Evolutionary conservation across 2,888 invertebrate genomes (phyloP), one percentile per base, ranked within the genome.

Genomic region (Hypena proboscidalis): DNA sequence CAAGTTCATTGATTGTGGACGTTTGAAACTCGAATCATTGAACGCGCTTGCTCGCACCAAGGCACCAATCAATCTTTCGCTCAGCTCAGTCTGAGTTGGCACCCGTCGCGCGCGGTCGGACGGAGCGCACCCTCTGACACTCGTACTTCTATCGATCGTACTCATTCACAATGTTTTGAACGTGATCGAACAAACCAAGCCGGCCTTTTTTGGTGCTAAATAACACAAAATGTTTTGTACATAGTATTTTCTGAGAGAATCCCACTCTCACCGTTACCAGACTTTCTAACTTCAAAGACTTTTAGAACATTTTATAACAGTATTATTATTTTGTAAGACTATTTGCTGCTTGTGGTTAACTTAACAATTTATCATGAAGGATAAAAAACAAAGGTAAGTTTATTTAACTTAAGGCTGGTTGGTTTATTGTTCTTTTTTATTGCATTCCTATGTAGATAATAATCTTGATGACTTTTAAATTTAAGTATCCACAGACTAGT

Each of bases 151-250:
- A 61, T 70, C 54, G 76, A 80, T 80, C 69, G 76, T 47, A 42
- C 66, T 63, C 71, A 77, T 77, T 77, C 69, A 79, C 66, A 72
- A 77, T 79, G 74, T 76, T 80, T 75, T 74, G 59, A 70, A 58
- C 29, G 34, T 58, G 49, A 40, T 49, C 44, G 50, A 47, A 67
- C 61, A 55, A 64, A 62, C 44, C 67, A 65, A 62, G 62, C 65
- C 70, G 66, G 66, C 70, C 65, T 60, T 57, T n/a, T 52, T 51
- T 53, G 58, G 64, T 67, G 67, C 67, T 68, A 35, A 37, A 53
- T 35, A 21, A 14, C 6, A 22, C 7, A 15, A 46, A 40, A 29
- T 43, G 40, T 29, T 33, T 46, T 38, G 40, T 48, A 48, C 21
- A 29, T 38, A 30, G 49, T 15, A 36, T 6, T 49, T 37, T 13